Conservation (phyloP, 2,113 vertebrate genomes). For the Gasterosteus nipponicus region DNA sequence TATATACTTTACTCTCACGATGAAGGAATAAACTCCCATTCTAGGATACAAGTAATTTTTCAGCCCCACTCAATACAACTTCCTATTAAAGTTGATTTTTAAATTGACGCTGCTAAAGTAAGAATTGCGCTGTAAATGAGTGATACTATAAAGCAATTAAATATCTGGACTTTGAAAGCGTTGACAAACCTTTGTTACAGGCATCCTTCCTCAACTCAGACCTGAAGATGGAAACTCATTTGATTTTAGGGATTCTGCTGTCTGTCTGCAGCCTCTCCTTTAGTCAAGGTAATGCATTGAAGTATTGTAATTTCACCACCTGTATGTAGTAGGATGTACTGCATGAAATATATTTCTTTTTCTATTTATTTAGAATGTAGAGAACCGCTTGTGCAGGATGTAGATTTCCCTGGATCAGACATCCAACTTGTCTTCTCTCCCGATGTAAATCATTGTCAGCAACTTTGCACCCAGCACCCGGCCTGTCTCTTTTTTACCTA, state of each 20-base stretch:
- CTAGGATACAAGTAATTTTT: not conserved
- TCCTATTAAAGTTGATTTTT: no score
- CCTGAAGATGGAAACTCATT: constrained; percentile 35
- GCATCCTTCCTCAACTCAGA: not conserved
- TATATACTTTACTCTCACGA: no score
- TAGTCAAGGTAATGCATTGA: constrained; percentile 52
- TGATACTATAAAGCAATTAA: not conserved
- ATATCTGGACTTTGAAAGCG: constrained; percentile 10
- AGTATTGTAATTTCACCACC: not conserved
- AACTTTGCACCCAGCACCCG: constrained; percentile 67
- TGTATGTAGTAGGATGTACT: not conserved
- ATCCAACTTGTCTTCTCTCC: constrained; percentile 53
- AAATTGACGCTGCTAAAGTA: not conserved
- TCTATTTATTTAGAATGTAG: constrained; percentile 51
- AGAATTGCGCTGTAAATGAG: not conserved
- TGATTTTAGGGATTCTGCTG: constrained; percentile 33
- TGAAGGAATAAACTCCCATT: not conserved
- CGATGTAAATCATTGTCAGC: constrained; percentile 67
- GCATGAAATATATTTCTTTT: not conserved
- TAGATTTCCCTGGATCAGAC: constrained; percentile 70
- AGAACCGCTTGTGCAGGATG: constrained; percentile 14
- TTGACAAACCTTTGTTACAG: not conserved
- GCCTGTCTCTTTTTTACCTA: constrained; percentile 74
- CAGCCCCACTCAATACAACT: not conserved
- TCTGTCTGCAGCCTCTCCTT: constrained; percentile 29